Evolutionary conservation across 2,888 invertebrate species (phyloP).

Genomic region (Aelia acuminata): DNA sequence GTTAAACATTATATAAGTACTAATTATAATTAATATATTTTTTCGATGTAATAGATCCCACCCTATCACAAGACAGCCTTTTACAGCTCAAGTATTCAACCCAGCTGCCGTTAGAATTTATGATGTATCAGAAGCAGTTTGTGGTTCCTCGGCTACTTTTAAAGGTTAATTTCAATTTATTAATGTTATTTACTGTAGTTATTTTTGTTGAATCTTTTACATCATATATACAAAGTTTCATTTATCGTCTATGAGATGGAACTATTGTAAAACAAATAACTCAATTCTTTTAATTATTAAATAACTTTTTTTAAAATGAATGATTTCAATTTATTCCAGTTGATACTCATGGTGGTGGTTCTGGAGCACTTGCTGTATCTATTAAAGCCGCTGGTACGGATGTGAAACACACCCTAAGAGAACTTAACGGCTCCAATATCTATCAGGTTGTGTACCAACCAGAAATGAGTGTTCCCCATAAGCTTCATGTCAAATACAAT

Average conservation of each 20-base stretch:
- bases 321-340: slow-evolving; percentile 71
- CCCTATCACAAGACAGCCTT: slow-evolving; percentile 76
- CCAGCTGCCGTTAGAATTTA: slow-evolving; percentile 80
- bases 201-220: too few species aligned
- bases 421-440: slow-evolving; percentile 78
- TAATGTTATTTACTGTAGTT: neutral
- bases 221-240: too few species aligned
- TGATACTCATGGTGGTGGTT: slow-evolving; percentile 84
- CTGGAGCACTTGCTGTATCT: slow-evolving; percentile 84
- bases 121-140: slow-evolving; percentile 83
- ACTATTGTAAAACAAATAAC: neutral
- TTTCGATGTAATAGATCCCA: slow-evolving; percentile 68
- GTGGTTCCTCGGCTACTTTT: slow-evolving; percentile 86
- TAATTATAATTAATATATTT: neutral
- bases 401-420: slow-evolving; percentile 86
- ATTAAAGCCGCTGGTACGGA: slow-evolving; percentile 86
- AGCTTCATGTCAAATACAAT: slow-evolving; percentile 88
- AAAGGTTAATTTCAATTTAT: slow-evolving; percentile 72
- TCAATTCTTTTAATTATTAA: neutral
- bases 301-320: neutral
- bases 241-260: too few species aligned
- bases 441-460: slow-evolving; percentile 92
- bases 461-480: slow-evolving; percentile 87
- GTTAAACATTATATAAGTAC: neutral
- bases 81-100: slow-evolving; percentile 84